These are phyloP conservation scores for Galagoides demidoff DNA, from an alignment of 2,797 vertebrate genomes.

Conservation along the genomic window DNA sequence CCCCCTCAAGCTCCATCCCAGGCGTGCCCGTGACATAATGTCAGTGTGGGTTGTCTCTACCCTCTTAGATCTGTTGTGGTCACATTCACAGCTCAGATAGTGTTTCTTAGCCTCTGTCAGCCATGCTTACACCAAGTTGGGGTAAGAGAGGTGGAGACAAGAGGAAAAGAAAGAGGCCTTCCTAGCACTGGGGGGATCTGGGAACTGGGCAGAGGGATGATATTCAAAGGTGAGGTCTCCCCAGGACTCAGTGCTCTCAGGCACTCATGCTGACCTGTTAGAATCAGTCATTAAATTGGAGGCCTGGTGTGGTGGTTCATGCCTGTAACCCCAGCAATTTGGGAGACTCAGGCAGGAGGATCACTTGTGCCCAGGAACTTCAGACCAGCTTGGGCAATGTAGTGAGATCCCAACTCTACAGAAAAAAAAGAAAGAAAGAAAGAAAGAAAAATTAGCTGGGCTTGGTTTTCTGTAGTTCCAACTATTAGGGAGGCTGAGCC, in stretches of 20 bases:
- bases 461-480: not conserved
- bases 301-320: not conserved
- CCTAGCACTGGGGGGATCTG: not conserved
- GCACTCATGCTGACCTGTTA: not conserved
- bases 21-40: not conserved
- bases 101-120: not conserved
- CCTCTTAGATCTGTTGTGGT: not conserved
- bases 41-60: not conserved
- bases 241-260: not conserved
- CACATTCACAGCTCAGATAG: not conserved
- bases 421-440: too few relatives aligned
- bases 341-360: not conserved
- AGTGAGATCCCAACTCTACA: not conserved
- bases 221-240: not conserved
- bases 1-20: not conserved
- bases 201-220: not conserved
- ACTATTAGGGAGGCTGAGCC: not conserved
- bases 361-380: not conserved
- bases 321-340: not conserved
- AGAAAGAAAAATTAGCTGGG: not conserved
- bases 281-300: fast-evolving
- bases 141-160: not conserved
- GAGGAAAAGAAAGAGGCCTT: constrained; percentile 10
- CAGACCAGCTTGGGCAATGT: not conserved
- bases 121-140: not conserved